Base-by-base conservation (phyloP, 2,797 vertebrate genomes). In the Aplochiton taeniatus region DNA sequence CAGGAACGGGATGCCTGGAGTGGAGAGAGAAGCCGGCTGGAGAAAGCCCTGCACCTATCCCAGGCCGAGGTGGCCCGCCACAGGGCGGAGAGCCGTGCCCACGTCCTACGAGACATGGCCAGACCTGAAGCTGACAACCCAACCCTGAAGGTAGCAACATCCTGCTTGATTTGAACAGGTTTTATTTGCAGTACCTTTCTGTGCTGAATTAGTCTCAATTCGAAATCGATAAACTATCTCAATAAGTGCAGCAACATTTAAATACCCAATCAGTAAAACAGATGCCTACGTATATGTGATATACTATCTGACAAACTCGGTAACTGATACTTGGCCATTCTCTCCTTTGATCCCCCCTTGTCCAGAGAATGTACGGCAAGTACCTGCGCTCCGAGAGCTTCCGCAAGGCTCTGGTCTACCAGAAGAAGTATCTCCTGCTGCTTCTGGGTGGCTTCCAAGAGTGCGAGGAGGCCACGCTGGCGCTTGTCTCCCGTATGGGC, bases 361-460 rank as follows among this genome's bases (percentile, higher is more conserved):
- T 82, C 1, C 73, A 99, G 98, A 95, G 94, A 81, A 91, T 98
- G 81, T 99, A 98, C 55, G 94, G 95, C 48, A 96, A 93, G 79
- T 99, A 96, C 77, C 86, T 99, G 70, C 92, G 96, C 45, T 92
- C 98, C 2, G 96, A 98, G 83, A 97, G 97, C 79, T 99, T 98
- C 80, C 92, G 96, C 66, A 99, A 99, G 83, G 96, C 98, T 8
- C 94, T 99, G 46, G 91, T 99, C 79, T 99, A 99, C 83, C 98
- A 99, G 91, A 99, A 99, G 78, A 98, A 97, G 72, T 99, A 99
- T 16, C 89, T 99, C 81, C 91, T 99, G 87, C 90, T 99, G 65
- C 87, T 99, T 68, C 87, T 99, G 13, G 96, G 96, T 0, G 96
- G 96, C 0, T 99, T 99, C 88, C 96, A 98, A 84, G 96, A 98